phyloP scores from a whole-genome alignment of 2,113 vertebrate species.

The Psophia crepitans region DNA sequence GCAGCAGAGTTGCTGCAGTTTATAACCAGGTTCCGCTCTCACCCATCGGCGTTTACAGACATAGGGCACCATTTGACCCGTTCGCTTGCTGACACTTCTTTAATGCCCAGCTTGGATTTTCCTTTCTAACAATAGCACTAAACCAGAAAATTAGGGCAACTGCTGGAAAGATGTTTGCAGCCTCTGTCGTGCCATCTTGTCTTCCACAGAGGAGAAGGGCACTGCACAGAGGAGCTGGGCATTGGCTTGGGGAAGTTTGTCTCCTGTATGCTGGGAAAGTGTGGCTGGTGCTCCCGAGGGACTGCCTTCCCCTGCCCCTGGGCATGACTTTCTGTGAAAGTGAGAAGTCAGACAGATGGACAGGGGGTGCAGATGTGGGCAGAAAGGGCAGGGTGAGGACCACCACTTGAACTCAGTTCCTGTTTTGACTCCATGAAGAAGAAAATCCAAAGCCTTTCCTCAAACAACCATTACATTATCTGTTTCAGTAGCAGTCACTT shows the following conservation, averaged over 20 bases:
- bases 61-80: background rate
- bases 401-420: background rate
- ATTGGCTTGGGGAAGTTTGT: background rate
- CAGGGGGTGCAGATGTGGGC: background rate
- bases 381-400: background rate
- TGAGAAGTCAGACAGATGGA: background rate
- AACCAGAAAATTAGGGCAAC: background rate
- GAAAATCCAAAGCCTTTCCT: background rate
- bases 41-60: background rate
- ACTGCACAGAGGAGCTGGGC: background rate
- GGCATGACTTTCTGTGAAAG: background rate
- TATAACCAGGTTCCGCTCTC: background rate
- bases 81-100: background rate
- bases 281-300: accelerated
- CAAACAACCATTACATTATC: background rate
- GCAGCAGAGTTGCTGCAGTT: background rate
- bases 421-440: background rate
- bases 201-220: background rate
- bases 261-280: background rate
- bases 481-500: background rate
- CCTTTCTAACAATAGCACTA: background rate
- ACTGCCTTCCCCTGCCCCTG: background rate
- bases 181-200: background rate
- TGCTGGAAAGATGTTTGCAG: background rate
- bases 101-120: background rate